Conservation (phyloP, 2,888 invertebrate genomes). For the Willowsia nigromaculata region DNA sequence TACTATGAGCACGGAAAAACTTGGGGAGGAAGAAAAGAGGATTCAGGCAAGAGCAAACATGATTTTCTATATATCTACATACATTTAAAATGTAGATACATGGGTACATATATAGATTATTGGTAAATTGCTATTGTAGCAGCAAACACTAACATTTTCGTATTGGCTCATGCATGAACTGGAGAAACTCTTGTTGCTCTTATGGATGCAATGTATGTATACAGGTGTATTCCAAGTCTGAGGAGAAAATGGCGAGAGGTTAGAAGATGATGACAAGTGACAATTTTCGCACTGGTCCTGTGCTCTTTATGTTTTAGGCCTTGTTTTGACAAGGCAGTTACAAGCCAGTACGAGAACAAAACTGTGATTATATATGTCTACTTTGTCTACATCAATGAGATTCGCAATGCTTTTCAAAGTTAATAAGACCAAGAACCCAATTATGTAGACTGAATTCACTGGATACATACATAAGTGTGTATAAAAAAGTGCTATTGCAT, state of each 20-base stretch:
- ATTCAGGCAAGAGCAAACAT: neutral
- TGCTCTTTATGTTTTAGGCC: neutral
- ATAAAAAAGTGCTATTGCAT: too few relatives aligned
- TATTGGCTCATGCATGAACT: neutral
- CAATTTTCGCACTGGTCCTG: neutral
- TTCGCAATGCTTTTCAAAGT: neutral
- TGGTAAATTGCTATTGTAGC: neutral
- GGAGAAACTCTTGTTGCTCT: neutral
- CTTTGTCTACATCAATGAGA: neutral
- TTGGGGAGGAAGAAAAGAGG: neutral
- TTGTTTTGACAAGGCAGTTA: neutral
- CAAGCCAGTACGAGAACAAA: neutral
- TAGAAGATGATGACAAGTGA: neutral
- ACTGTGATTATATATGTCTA: neutral
- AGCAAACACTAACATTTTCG: neutral
- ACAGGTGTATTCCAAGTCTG: neutral
- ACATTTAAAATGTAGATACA: neutral
- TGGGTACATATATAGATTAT: neutral
- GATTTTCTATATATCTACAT: neutral
- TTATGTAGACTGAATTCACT: neutral
- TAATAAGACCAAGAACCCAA: neutral
- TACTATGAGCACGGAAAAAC: neutral
- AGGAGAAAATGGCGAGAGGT: neutral
- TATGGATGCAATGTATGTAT: neutral
- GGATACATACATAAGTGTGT: too few relatives aligned